A percentile compares a stretch with the other conserved stretches of the same genome.
Evolutionary conservation across 1,140 invertebrate species (phyloP).

Genomic region (Drosophila miranda): DNA sequence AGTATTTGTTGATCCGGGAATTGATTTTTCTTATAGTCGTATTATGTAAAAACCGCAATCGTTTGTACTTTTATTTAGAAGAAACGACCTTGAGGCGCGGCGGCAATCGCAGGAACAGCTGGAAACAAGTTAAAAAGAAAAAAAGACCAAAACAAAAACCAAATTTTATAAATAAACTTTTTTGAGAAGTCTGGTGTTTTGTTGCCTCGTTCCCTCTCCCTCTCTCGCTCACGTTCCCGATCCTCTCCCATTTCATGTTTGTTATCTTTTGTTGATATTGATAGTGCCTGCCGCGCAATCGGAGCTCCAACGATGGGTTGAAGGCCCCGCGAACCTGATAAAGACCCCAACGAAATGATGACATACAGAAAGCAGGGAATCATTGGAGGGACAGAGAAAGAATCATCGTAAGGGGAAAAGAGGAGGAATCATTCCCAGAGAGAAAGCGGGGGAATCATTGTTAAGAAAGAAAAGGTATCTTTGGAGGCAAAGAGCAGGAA

Average conservation of each 20-base stretch:
- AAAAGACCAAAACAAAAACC: conserved; percentile 18
- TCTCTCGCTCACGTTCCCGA: conserved; percentile 1
- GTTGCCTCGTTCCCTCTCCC: not conserved
- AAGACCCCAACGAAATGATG: conserved; percentile 13
- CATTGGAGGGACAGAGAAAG: not conserved
- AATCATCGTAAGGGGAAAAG: not conserved
- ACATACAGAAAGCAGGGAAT: conserved; percentile 5
- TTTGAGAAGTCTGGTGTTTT: not conserved
- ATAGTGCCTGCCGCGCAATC: conserved; percentile 27
- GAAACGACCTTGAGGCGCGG: conserved; percentile 57
- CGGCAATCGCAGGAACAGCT: conserved; percentile 41
- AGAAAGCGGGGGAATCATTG: too few species aligned
- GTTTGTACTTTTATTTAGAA: conserved; percentile 29
- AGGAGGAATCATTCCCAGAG: not conserved
- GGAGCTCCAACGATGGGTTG: conserved; percentile 21
- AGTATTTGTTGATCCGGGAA: conserved; percentile 1
- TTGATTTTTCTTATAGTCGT: not conserved
- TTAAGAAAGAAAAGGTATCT: too few species aligned
- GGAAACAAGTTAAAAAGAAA: conserved; percentile 28
- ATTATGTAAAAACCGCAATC: conserved; percentile 1
- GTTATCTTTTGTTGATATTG: conserved; percentile 71
- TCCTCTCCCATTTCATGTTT: not conserved
- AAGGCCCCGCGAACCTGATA: conserved; percentile 35
- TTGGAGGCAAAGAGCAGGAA: too few species aligned
- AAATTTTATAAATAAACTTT: conserved; percentile 53